Evolutionary conservation across 2,888 invertebrate genomes (phyloP), one percentile per base, ranked within the genome.

Genomic region (Bruchidius siliquastri): DNA sequence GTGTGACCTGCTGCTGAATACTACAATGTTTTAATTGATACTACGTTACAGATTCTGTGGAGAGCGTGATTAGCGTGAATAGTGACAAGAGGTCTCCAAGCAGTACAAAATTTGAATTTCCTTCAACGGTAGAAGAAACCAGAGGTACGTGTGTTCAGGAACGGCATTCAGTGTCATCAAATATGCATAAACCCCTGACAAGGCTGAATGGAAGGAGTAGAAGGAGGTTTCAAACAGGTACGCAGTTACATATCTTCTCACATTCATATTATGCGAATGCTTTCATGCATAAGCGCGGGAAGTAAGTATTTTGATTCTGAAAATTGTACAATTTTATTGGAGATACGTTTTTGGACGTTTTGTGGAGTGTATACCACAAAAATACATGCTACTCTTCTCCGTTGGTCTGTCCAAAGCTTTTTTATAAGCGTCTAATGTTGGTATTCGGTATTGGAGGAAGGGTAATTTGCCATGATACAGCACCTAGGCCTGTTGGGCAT

Each of bases 21-120:
- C 26, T 8, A 2, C 3, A 26, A 26, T 26, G 26, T 26, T 49
- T 13, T 49, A 8, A 49, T 49, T 13, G 49, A 49, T 49, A 49
- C 1, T 49, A 10, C 8, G 4, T 68, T 68, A 18, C 18, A 68
- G 95, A 95, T 83, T 95, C 95, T 0, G 91, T 94, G 0, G 95
- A 95, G 80, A 95, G 95, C 82, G 95, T 96, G 0, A 94, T 95
- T 69, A 81, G 79, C 67, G 77, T 81, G 8, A 76, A 74, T 32
- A 75, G 70, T 68, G 77, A 74, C 71, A 20, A 77, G 73, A 76
- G 77, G 20, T 73, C 75, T 20, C 72, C 74, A 22, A 67, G 71
- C n/a, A 73, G 70, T 69, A 67, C 72, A 0, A 71, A 71, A 71
- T 83, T 83, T 75, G 77, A 81, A 71, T 83, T 83, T 77, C 82